These are phyloP conservation scores for Smutsia temminckii DNA, from an alignment of 2,797 vertebrate genomes.

Conservation along the genomic window DNA sequence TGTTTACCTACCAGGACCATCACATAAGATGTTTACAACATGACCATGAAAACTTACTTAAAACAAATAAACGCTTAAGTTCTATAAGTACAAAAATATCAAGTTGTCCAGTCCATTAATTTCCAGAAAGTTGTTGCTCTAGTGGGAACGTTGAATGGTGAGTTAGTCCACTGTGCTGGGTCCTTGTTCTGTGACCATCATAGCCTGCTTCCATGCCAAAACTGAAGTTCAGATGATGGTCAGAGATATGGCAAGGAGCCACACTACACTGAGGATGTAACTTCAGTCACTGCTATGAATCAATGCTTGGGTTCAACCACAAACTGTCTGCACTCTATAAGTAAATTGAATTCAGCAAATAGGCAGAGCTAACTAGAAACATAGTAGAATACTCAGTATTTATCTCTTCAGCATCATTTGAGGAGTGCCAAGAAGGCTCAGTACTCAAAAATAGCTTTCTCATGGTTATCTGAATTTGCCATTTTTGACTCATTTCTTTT, in stretches of 20 bases:
- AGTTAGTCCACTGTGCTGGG: neutral
- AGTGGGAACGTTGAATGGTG: neutral
- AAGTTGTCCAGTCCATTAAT: neutral
- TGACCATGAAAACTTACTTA: neutral
- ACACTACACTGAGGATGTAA: neutral
- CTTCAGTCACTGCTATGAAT: neutral
- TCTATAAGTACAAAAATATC: neutral
- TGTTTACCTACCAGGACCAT: neutral
- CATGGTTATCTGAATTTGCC: neutral
- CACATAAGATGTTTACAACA: conserved; percentile 7
- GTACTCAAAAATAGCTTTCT: conserved; percentile 14
- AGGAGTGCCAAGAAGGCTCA: neutral
- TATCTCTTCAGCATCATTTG: neutral
- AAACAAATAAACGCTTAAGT: neutral
- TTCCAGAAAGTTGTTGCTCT: neutral
- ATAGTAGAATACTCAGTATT: neutral
- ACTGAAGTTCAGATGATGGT: conserved; percentile 18
- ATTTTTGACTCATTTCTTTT: neutral
- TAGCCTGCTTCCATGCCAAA: neutral
- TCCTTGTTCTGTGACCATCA: neutral
- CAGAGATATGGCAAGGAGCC: neutral
- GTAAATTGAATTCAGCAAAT: neutral
- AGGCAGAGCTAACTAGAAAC: neutral
- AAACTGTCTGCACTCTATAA: neutral
- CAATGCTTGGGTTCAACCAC: neutral